phyloP scores from a whole-genome alignment of 1,140 invertebrate genomes.

The Sycophila sp. region DNA sequence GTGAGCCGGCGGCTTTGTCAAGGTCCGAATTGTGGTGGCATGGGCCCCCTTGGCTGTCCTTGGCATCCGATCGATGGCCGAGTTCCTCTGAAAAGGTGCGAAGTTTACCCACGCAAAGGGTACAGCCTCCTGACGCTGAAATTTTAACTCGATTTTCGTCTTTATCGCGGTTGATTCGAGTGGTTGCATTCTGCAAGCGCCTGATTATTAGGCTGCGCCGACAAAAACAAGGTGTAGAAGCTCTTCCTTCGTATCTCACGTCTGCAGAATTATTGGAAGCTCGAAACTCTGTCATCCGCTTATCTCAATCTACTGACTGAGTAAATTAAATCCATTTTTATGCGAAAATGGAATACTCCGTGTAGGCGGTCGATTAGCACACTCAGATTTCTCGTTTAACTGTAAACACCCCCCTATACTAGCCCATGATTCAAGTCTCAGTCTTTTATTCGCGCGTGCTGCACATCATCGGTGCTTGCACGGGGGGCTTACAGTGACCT shows the following conservation, averaged over 20 bases:
- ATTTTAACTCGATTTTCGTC: not conserved
- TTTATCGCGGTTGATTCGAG: not conserved
- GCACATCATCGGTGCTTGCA: not conserved
- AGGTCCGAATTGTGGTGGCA: not conserved
- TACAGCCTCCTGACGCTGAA: not conserved
- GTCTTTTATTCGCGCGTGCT: not conserved
- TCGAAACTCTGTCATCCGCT: not conserved
- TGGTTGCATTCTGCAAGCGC: not conserved
- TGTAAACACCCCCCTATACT: not conserved
- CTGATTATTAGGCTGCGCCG: not conserved
- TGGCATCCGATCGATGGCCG: not conserved
- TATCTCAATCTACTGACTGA: not conserved
- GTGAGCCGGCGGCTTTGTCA: not conserved
- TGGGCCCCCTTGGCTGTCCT: not conserved
- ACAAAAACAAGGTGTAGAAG: not conserved
- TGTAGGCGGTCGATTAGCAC: not conserved
- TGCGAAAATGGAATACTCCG: not conserved
- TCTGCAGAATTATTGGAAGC: not conserved
- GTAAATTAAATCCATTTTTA: not conserved
- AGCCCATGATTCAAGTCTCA: not conserved
- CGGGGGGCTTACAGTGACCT: not conserved
- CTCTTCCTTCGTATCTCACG: not conserved
- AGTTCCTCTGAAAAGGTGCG: not conserved
- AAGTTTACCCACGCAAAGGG: not conserved
- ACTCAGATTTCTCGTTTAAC: not conserved